Base-by-base conservation (phyloP, 2,797 vertebrate genomes). In the Lepilemur septentrionalis region DNA sequence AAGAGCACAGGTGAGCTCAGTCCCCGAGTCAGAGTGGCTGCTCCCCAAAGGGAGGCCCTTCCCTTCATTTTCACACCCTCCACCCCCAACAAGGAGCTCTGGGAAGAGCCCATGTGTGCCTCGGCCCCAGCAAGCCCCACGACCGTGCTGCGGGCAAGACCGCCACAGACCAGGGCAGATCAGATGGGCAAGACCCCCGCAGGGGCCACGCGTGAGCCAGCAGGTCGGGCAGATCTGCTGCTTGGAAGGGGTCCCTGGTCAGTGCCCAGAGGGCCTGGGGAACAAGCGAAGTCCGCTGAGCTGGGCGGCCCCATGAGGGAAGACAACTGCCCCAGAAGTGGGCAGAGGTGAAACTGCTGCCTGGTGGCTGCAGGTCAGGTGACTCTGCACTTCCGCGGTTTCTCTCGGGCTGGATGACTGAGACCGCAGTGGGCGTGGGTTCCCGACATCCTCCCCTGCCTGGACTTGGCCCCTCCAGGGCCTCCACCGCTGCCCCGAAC, bases 271-370 rank as follows among this genome's bases (percentile, higher is more conserved):
- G 28, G 23, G 28, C 46, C 11, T 11, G 1, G 12, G 15, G 1
- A 32, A 10, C 7, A 14, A 41, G 28, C 41, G 13, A 15, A 20
- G 30, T 28, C 28, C 32, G 0, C 61, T 22, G 28, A 43, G 63
- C 65, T 35, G 50, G 22, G 25, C 0, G 1, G 17, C 13, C 43
- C 7, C 9, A 43, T 0, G 0, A 0, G 28, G 11, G 20, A 2
- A 14, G 28, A 17, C 0, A 0, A 5, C 38, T 30, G n/a, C 72
- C 65, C 61, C 12, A 17, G 1, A 23, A 1, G 11, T 46, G 38
- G 25, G 59, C 11, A n/a, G 30, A 57, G 22, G 30, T 7, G 10
- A 7, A 14, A 5, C 0, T 13, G 43, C 0, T 3, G 1, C 32
- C 92, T 23, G 23, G 9, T 5, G 28, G 55, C 8, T 22, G 25